Evolutionary conservation across 2,888 invertebrate species (phyloP), one percentile per base, ranked within the genome.

Genomic region (Ormyrus nitidulus): DNA sequence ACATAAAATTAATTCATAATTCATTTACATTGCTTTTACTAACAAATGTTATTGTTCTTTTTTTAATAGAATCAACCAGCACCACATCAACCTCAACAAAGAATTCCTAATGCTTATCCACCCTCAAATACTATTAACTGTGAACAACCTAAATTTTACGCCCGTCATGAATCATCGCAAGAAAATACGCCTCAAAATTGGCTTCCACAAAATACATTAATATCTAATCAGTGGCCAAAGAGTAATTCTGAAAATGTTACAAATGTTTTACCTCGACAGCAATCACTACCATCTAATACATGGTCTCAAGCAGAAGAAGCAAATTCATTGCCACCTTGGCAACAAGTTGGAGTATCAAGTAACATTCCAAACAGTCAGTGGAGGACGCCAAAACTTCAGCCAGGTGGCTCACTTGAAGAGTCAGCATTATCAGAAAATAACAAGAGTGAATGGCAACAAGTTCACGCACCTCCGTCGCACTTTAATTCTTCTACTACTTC

Each of bases 141-240:
- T 66, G 82, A 82, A n/a, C 81, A 81, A 11, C 59, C 81, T 56
- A 82, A 83, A 77, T 76, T 78, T 59, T 79, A 56, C 34, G 82
- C 76, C 59, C 56, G 77, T 61, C 79, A 83, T 34, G 79, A 81
- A 62, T 68, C 78, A 53, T 68, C 51, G 44, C 77, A 77, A 72
- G 76, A 74, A 65, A 80, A n/a, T 48, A 49, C 69, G 79, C 69
- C 46, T 7, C 77, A 80, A 68, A 83, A 82, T 56, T 85, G 84
- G 83, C 68, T 73, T 72, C 69, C 74, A 49, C 85, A 7, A 77
- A 80, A 75, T 58, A 80, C 68, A 66, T 34, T 65, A 7, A 51
- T 82, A 58, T 58, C 83, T 10, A 84, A 84, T 79, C 85, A 87
- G 8, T 87, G 87, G 86, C 85, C 84, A 9, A 84, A 84, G 80